Percentiles rank a stretch among this genome's conserved stretches.
phyloP scores from a whole-genome alignment of 2,888 invertebrate genomes.

The Heliconius aoede region DNA sequence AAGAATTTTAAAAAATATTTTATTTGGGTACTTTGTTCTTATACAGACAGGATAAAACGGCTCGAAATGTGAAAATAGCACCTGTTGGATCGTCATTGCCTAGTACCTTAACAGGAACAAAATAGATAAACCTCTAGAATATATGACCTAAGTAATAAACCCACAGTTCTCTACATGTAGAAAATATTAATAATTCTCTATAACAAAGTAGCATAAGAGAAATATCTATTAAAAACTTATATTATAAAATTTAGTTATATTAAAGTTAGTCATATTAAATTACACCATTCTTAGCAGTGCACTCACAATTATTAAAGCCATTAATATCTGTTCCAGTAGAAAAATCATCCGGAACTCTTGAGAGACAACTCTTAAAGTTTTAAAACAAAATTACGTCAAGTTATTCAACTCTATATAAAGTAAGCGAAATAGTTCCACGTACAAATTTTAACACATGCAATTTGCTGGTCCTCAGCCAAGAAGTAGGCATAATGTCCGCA shows the following conservation, averaged over 20 bases:
- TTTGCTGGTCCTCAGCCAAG: slow-evolving; percentile 46
- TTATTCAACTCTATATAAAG: slow-evolving; percentile 47
- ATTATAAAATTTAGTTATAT: slow-evolving; percentile 8
- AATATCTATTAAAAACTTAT: slow-evolving; percentile 2
- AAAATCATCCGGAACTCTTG: slow-evolving; percentile 41
- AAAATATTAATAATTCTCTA: neutral
- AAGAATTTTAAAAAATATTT: too few relatives aligned
- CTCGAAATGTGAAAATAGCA: neutral
- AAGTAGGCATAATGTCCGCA: slow-evolving; percentile 46
- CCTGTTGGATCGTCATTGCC: slow-evolving; percentile 4
- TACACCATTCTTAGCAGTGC: neutral
- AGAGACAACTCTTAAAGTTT: slow-evolving; percentile 43
- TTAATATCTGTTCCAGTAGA: slow-evolving; percentile 35
- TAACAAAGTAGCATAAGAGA: neutral
- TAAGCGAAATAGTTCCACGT: slow-evolving; percentile 47
- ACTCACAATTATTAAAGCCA: slow-evolving; percentile 29
- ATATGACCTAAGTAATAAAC: neutral
- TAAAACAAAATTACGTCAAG: slow-evolving; percentile 45
- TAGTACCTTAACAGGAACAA: neutral
- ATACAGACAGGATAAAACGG: neutral
- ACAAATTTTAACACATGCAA: slow-evolving; percentile 47
- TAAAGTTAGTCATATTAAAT: slow-evolving; percentile 10
- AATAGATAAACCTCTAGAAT: neutral
- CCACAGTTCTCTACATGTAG: neutral
- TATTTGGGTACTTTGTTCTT: neutral